Evolutionary conservation across 2,888 invertebrate genomes (phyloP), one percentile per base, ranked within the genome.

Genomic region (Acheta domesticus): DNA sequence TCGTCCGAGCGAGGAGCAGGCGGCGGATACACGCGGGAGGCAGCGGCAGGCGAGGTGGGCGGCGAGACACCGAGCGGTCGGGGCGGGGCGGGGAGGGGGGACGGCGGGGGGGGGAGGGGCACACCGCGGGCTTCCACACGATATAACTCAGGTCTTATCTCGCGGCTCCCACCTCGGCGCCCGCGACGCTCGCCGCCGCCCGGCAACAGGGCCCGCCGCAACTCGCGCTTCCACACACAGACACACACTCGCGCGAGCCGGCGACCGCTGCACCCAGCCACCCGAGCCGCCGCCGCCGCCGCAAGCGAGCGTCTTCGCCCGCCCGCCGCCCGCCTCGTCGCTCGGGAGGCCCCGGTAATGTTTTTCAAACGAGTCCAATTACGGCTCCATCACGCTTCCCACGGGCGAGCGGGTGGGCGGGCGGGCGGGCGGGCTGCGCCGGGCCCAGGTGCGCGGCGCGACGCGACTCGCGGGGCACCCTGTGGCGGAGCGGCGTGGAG

Each of bases 81-180:
- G 50, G 19, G 50, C 12, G 23, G 50, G 50, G 50, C 3, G 50
- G 11, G 62, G 16, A 0, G 62, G n/a, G 62, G 2, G 62, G 62
- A 50, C 50, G 19, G 2, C 16, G 19, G 62, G 62, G 62, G 62
- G 1, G 62, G n/a, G n/a, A 19, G 19, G 62, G 62, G 62, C 16
- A 19, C 62, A 19, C 62, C n/a, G 62, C 62, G 62, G 62, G 62
- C 62, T 62, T 62, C 62, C 62, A 62, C 62, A 62, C 62, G 62
- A 62, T 62, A 62, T 62, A 62, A 62, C 62, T 62, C 62, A 62
- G n/a, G 62, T n/a, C 62, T 62, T 62, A 62, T 62, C 62, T 62
- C 62, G 62, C 16, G n/a, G 62, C 62, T 12, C 62, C 62, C 62
- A 62, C 62, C 62, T 62, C 62, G 62, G 4, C 14, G 62, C 62